Percentiles rank a stretch among this genome's conserved stretches.
phyloP scores from a whole-genome alignment of 2,888 invertebrate genomes.

The Spatulosminthurus flaviceps region DNA sequence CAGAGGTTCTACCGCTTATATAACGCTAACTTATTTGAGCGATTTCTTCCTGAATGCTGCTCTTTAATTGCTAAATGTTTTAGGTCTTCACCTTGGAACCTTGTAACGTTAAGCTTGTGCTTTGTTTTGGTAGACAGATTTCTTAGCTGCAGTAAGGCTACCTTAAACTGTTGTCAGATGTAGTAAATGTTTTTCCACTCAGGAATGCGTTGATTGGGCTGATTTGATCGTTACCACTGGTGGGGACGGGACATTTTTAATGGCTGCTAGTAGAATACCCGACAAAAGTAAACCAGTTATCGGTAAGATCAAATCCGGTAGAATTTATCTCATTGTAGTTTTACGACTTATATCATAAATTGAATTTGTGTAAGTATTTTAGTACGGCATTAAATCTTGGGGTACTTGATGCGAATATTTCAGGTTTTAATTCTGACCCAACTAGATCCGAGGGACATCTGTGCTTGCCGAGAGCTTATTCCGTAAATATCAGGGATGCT shows the following conservation, averaged over 20 bases:
- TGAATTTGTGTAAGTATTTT: too few species aligned
- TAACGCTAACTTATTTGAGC: too few species aligned
- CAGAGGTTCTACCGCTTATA: too few species aligned
- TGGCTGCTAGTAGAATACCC: conserved; percentile 86
- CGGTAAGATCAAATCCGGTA: too few species aligned
- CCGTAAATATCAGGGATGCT: conserved; percentile 80
- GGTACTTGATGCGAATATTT: too few species aligned
- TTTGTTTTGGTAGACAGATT: not conserved
- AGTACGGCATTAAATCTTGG: too few species aligned
- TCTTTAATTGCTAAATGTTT: too few species aligned
- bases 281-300: conserved; percentile 87
- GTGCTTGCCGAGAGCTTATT: conserved; percentile 86
- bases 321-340: too few species aligned
- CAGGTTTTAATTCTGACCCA: conserved; percentile 95
- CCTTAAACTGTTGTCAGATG: too few species aligned
- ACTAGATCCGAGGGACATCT: conserved; percentile 91
- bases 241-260: conserved; percentile 96
- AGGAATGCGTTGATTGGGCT: conserved; percentile 84
- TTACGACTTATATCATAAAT: too few species aligned
- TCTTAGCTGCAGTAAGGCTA: not conserved
- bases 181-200: conserved; percentile 6
- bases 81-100: too few species aligned
- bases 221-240: conserved; percentile 89
- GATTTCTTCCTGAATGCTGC: too few species aligned
- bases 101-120: not conserved